Evolutionary conservation across 1,140 invertebrate species (phyloP), one percentile per base, ranked within the genome.

Genomic region (Sitophilus oryzae): DNA sequence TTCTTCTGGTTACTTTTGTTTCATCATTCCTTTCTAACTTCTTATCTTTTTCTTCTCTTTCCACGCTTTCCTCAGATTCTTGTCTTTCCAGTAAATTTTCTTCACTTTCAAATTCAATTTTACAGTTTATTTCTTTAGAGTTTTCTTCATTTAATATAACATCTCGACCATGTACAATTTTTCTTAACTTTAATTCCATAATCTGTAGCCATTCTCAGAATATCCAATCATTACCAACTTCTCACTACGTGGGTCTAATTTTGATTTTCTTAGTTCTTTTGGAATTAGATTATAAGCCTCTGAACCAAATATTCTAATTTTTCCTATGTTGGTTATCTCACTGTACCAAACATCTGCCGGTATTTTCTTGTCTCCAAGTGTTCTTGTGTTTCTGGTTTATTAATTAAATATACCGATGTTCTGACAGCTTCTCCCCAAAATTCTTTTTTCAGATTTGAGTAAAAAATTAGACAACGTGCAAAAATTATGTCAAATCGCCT

Each of bases 371-470:
- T 43, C 23, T 43, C 37, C 42, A 30, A 56, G n/a, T 54, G 56
- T 37, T 47, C 47, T n/a, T n/a, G 48, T 4, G 60, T 65, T 18
- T 59, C 59, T n/a, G 35, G 38, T 30, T 73, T 52, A 61, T 77
- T 78, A 43, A 63, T 58, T 14, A 76, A 30, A 61, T 77, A 77
- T 73, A 62, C n/a, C n/a, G n/a, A n/a, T n/a, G n/a, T n/a, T n/a
- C n/a, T n/a, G n/a, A n/a, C n/a, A n/a, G n/a, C n/a, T n/a, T n/a
- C n/a, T n/a, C n/a, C n/a, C n/a, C n/a, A n/a, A n/a, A n/a, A n/a
- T n/a, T n/a, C n/a, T n/a, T n/a, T n/a, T n/a, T n/a, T n/a, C n/a
- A n/a, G n/a, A n/a, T n/a, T n/a, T n/a, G n/a, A n/a, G n/a, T n/a
- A n/a, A n/a, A n/a, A n/a, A n/a, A n/a, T n/a, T n/a, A n/a, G n/a